Evolutionary conservation across 2,888 invertebrate species (phyloP).

Genomic region (Dendrolimus houi): DNA sequence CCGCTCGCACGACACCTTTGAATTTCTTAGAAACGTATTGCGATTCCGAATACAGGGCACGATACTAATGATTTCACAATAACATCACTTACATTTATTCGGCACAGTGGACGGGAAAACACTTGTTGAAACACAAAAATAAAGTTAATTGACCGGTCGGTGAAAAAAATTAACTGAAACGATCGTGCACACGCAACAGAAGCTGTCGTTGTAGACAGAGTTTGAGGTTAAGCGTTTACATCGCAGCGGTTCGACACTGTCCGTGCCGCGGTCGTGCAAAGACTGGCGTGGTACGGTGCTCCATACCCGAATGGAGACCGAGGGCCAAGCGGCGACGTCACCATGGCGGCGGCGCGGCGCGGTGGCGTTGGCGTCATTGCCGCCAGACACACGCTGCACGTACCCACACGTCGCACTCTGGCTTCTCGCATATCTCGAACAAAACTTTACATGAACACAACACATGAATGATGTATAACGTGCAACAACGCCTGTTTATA

Average conservation of each 20-base stretch:
- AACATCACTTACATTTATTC: constrained; percentile 50
- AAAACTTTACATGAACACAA: constrained; percentile 15
- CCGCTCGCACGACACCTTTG: constrained; percentile 35
- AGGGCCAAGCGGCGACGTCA: constrained; percentile 18
- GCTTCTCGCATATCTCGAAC: constrained; percentile 12
- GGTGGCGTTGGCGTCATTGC: constrained; percentile 54
- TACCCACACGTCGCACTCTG: constrained; percentile 20
- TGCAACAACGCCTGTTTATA: constrained; percentile 27
- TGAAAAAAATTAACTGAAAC: constrained; percentile 41
- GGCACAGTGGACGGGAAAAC: constrained; percentile 4
- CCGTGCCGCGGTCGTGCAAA: constrained; percentile 68
- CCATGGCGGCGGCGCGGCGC: constrained; percentile 26
- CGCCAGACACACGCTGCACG: constrained; percentile 28
- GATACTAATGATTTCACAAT: constrained; percentile 51
- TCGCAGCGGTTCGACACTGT: constrained; percentile 71
- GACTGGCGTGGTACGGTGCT: constrained; percentile 42
- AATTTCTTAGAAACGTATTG: constrained; percentile 44
- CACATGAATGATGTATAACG: constrained; percentile 21
- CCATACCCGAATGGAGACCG: constrained; percentile 9
- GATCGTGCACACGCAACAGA: constrained; percentile 49
- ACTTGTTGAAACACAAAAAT: constrained; percentile 41
- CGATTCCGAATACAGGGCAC: constrained; percentile 30
- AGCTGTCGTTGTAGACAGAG: constrained; percentile 70
- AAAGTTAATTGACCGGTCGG: constrained; percentile 41
- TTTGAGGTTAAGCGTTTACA: constrained; percentile 66